Base-by-base conservation (phyloP, 2,113 vertebrate species). In the Glareola pratincola region DNA sequence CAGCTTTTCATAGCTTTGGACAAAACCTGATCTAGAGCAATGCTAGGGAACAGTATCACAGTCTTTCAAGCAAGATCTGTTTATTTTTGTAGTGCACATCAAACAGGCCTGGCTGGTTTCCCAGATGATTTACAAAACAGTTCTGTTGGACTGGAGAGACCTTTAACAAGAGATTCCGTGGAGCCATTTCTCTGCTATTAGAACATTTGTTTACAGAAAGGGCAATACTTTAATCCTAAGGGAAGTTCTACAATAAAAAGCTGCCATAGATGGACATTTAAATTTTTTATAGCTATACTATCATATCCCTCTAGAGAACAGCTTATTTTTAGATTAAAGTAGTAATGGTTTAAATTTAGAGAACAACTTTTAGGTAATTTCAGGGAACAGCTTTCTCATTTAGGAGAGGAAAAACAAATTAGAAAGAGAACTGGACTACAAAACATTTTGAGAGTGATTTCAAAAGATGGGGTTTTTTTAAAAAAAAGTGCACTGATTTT, bases 311-410 rank as follows among this genome's bases (percentile, higher is more conserved):
- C 77, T 62, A 75, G 57, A 85, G 83, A 85, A 37, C 10, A 29
- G 20, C 14, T 53, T 87, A 82, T 94, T 95, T 95, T 94, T 87
- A 94, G 53, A 85, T 78, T 72, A 37, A 83, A 96, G 17, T 32
- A 84, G 37, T 29, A 80, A 92, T 36, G 12, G 16, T 17, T 96
- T 60, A 67, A 67, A 66, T 80, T 88, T 39, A 69, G 32, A 74
- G 21, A 93, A 67, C 5, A 64, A 91, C 18, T 43, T 92, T 45
- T 48, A 78, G 27, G 17, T 75, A 78, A 72, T 69, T 90, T 72
- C 14, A 88, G 10, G 34, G 57, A 90, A 69, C 6, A 41, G 13
- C 7, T 67, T 80, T 76, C n/a, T 71, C 60, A 78, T 64, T 87
- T 47, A 90, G 10, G 22, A 82, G 15, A 74, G 4, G 9, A 64